A percentile compares a stretch with the other conserved stretches of the same genome.
Conservation (phyloP, 2,113 vertebrate genomes). For the Chionis minor region DNA sequence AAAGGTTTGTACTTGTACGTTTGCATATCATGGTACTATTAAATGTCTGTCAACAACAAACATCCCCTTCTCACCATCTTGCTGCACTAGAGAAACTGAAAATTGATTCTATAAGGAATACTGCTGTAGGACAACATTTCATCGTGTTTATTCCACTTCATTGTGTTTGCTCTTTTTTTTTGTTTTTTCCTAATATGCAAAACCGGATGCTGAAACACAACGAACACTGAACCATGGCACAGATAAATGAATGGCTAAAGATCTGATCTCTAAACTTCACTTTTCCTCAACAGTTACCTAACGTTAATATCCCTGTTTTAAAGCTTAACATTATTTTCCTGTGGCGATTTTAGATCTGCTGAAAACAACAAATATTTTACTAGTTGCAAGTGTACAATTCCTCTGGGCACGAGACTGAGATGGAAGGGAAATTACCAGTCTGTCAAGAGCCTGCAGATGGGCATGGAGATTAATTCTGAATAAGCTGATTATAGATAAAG, state of each 20-base stretch:
- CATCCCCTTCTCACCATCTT: neutral
- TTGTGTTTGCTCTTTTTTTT: neutral
- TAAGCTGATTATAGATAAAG: conserved; percentile 59
- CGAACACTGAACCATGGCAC: neutral
- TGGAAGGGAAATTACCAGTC: conserved; percentile 7
- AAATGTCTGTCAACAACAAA: neutral
- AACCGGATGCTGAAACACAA: neutral
- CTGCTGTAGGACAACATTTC: neutral
- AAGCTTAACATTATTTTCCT: neutral
- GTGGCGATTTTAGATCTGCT: neutral
- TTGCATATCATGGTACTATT: neutral
- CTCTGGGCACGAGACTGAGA: neutral
- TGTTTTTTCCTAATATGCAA: neutral
- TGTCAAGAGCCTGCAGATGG: conserved; percentile 32
- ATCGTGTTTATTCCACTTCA: neutral
- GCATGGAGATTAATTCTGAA: conserved; percentile 30
- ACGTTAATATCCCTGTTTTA: neutral
- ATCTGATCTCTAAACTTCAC: neutral
- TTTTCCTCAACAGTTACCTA: neutral
- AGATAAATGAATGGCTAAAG: neutral
- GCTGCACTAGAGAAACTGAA: neutral
- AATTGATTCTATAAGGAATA: neutral
- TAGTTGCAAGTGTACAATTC: neutral
- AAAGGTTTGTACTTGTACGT: neutral
- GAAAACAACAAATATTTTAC: neutral